Conservation (phyloP, 2,888 invertebrate species). For the Amiota communis region DNA sequence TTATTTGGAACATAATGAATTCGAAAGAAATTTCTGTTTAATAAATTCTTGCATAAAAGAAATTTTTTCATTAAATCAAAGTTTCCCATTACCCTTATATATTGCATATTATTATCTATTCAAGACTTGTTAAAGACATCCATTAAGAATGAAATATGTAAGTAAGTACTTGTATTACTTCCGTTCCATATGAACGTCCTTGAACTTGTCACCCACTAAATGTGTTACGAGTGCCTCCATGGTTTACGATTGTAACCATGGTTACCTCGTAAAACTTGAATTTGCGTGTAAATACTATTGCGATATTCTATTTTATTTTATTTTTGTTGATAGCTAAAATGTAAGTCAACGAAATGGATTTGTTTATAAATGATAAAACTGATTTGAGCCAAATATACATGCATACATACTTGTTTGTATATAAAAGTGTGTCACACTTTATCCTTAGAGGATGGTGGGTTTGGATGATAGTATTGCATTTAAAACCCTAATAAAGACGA, state of each 20-base stretch:
- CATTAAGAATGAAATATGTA: no score
- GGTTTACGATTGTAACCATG: neutral
- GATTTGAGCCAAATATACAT: neutral
- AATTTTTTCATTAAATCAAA: no score
- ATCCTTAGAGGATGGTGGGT: no score
- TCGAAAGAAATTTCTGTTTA: no score
- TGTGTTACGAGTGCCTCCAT: neutral
- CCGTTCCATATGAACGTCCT: constrained; percentile 57
- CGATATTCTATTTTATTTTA: neutral
- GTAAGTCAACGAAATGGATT: neutral
- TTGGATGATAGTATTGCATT: neutral
- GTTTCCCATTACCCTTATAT: no score
- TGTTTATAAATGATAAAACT: neutral
- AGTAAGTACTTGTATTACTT: no score
- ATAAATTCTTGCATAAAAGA: no score
- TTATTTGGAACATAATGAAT: no score
- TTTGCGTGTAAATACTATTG: neutral
- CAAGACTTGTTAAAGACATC: no score
- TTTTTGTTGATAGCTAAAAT: constrained; percentile 5
- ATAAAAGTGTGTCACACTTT: neutral
- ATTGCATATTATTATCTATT: no score
- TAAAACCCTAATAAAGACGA: neutral
- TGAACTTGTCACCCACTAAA: constrained; percentile 59
- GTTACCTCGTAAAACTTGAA: neutral
- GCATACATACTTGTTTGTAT: neutral